A percentile compares a stretch with the other conserved stretches of the same genome.
phyloP scores from a whole-genome alignment of 2,113 vertebrate genomes.

The Apistogramma diplotaenia region DNA sequence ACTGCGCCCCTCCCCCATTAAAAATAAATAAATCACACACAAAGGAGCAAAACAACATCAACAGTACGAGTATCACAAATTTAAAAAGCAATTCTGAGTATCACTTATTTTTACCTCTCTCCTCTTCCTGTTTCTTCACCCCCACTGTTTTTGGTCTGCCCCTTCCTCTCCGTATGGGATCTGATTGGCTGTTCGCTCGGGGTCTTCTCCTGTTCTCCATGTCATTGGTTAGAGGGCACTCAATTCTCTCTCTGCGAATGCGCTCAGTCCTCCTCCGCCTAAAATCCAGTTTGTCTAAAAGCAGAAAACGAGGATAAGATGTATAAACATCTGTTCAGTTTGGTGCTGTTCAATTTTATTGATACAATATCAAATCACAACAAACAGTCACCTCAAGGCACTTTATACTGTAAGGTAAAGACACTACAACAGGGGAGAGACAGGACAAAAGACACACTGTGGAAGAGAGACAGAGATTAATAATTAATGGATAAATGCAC shows the following conservation, averaged over 20 bases:
- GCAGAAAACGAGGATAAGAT: neutral
- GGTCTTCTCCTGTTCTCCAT: constrained; percentile 91
- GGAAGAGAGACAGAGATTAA: too few relatives aligned
- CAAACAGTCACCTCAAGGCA: too few relatives aligned
- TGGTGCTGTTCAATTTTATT: too few relatives aligned
- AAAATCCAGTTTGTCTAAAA: constrained; percentile 87
- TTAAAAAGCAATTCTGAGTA: accelerated
- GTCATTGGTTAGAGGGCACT: constrained; percentile 85
- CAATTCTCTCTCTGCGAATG: constrained; percentile 89
- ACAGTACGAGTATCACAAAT: neutral
- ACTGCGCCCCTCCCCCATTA: too few relatives aligned
- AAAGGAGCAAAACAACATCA: neutral
- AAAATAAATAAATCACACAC: too few relatives aligned
- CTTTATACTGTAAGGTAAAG: too few relatives aligned
- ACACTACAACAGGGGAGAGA: too few relatives aligned
- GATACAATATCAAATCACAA: too few relatives aligned
- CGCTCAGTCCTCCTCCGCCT: constrained; percentile 94
- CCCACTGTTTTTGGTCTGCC: constrained; percentile 91
- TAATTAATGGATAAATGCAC: too few relatives aligned
- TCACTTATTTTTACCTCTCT: constrained; percentile 83
- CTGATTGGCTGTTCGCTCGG: constrained; percentile 92
- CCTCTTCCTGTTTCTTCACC: constrained; percentile 93
- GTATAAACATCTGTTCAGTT: too few relatives aligned
- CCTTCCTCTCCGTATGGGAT: constrained; percentile 89
- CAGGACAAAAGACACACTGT: too few relatives aligned